Percentiles rank a stretch among this genome's conserved stretches.
Evolutionary conservation across 92 coral and sea anemone species (phyloP).

Genomic region (Bergia puertoricense): DNA sequence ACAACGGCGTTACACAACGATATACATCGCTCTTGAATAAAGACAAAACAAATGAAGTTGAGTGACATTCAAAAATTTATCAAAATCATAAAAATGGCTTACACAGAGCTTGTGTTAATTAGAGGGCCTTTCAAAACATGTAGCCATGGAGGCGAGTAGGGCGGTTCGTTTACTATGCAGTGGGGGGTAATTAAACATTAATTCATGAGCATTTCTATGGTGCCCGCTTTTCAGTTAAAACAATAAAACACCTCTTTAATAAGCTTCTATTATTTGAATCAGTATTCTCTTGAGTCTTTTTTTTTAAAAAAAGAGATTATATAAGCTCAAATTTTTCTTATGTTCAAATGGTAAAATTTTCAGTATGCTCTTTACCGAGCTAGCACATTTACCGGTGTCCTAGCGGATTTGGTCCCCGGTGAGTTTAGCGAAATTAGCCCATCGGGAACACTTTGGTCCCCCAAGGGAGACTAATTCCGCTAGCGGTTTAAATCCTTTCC

Average conservation of each 20-base stretch:
- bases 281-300: not conserved
- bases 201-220: not conserved
- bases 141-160: not conserved
- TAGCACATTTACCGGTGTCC: too few species aligned
- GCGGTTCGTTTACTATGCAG: not conserved
- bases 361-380: too few species aligned
- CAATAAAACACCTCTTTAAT: conserved; percentile 12
- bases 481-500: too few species aligned
- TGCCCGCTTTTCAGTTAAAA: not conserved
- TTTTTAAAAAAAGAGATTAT: too few species aligned
- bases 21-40: not conserved
- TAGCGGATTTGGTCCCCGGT: too few species aligned
- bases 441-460: too few species aligned
- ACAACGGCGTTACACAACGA: not conserved
- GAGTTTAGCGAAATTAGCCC: too few species aligned
- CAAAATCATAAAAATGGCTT: not conserved
- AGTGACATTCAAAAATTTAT: not conserved
- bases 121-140: not conserved
- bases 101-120: not conserved
- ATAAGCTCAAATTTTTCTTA: too few species aligned
- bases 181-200: not conserved
- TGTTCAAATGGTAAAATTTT: too few species aligned
- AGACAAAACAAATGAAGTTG: not conserved
- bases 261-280: not conserved
- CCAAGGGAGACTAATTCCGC: too few species aligned